These are phyloP conservation scores for Circaetus cinerascens DNA, from an alignment of 2,113 vertebrate genomes.

Conservation along the genomic window DNA sequence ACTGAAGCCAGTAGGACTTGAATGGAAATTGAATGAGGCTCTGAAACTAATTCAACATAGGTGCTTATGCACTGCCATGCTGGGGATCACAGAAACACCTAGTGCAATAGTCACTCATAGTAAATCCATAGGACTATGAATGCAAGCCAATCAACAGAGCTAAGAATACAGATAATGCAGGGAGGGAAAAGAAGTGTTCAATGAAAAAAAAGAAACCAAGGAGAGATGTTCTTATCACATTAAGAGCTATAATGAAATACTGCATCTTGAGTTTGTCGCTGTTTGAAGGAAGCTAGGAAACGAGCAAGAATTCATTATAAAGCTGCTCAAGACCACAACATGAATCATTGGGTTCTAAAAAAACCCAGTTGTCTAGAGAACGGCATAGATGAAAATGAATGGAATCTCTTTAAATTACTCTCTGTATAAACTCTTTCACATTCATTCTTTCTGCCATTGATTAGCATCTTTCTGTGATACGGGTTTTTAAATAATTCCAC, in stretches of 20 bases:
- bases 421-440: slow-evolving; percentile 45
- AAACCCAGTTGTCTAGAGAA: slow-evolving; percentile 49
- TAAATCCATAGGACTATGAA: not conserved
- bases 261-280: slow-evolving; percentile 35
- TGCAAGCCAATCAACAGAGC: not conserved
- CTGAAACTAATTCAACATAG: not conserved
- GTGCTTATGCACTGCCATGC: not conserved
- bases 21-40: not conserved
- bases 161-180: not conserved
- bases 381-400: slow-evolving; percentile 47
- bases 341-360: slow-evolving; percentile 54
- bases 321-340: slow-evolving; percentile 50
- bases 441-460: slow-evolving; percentile 51
- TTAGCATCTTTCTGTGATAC: slow-evolving; percentile 44
- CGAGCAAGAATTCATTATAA: slow-evolving; percentile 52
- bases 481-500: slow-evolving; percentile 42
- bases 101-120: not conserved
- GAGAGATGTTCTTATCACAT: not conserved
- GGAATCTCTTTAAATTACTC: slow-evolving; percentile 62
- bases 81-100: not conserved
- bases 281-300: slow-evolving; percentile 40
- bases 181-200: not conserved
- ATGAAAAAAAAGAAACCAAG: not conserved
- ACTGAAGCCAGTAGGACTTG: not conserved
- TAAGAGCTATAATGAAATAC: slow-evolving; percentile 46